A percentile compares a stretch with the other conserved stretches of the same genome.
These are phyloP conservation scores for Cryptocephalus moraei DNA, from an alignment of 2,888 invertebrate genomes.

Conservation along the genomic window DNA sequence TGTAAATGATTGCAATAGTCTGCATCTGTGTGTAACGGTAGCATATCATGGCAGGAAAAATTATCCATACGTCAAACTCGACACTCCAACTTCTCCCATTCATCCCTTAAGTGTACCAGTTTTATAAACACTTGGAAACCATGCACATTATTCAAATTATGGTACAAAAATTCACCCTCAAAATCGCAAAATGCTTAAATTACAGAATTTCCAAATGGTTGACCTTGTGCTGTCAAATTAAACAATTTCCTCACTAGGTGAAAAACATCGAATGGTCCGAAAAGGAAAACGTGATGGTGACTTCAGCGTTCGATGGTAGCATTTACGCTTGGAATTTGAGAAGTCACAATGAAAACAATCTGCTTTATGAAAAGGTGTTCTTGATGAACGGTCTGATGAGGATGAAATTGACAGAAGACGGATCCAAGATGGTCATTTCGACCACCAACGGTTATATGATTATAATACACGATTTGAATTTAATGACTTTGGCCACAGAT, in stretches of 20 bases:
- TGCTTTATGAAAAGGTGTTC: slow-evolving; percentile 73
- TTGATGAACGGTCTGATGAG: slow-evolving; percentile 78
- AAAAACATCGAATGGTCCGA: slow-evolving; percentile 91
- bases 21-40: no score
- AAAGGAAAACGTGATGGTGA: slow-evolving; percentile 73
- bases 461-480: slow-evolving; percentile 78
- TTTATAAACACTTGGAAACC: no score
- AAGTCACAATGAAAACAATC: slow-evolving; percentile 67
- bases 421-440: slow-evolving; percentile 79
- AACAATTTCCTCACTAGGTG: slow-evolving; percentile 33
- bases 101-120: no score
- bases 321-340: slow-evolving; percentile 93
- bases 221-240: no score
- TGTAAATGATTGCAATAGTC: no score
- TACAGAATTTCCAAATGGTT: no score
- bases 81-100: no score
- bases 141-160: no score
- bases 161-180: no score
- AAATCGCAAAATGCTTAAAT: no score
- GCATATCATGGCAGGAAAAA: no score
- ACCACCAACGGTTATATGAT: slow-evolving; percentile 86
- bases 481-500: slow-evolving; percentile 68
- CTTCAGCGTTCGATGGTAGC: slow-evolving; percentile 87
- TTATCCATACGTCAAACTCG: no score
- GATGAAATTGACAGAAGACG: slow-evolving; percentile 77